Conservation (phyloP, 2,888 invertebrate species). For the Schizaphis graminum region DNA sequence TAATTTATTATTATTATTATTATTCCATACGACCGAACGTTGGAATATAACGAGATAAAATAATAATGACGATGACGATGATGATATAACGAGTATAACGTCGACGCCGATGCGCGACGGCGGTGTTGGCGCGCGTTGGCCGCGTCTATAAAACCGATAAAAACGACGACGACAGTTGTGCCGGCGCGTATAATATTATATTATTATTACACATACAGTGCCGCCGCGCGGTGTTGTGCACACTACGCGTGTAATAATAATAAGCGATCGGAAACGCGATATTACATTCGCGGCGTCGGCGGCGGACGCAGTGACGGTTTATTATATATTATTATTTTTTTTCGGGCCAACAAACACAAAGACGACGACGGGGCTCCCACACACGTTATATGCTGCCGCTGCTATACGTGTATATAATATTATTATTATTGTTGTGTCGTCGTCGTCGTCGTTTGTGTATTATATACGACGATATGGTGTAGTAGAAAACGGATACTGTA, state of each 20-base stretch:
- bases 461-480: neutral
- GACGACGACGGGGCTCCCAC: neutral
- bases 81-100: neutral
- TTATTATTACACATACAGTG: too few relatives aligned
- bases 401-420: neutral
- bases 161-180: neutral
- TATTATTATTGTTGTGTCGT: neutral
- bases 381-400: neutral
- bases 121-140: neutral
- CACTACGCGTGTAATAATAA: neutral
- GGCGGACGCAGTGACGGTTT: neutral
- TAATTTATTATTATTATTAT: conserved; percentile 7
- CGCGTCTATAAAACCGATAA: neutral
- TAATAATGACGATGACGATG: neutral
- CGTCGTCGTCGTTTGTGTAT: neutral
- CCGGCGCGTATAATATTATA: neutral
- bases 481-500: conserved; percentile 29
- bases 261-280: conserved; percentile 34
- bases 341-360: conserved; percentile 32
- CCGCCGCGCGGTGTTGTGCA: neutral
- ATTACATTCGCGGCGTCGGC: conserved; percentile 2
- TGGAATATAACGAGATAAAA: neutral
- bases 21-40: neutral
- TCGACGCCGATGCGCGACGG: neutral
- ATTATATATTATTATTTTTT: conserved; percentile 4